Base-by-base conservation (phyloP, 2,888 invertebrate genomes). In the Theretra japonica region DNA sequence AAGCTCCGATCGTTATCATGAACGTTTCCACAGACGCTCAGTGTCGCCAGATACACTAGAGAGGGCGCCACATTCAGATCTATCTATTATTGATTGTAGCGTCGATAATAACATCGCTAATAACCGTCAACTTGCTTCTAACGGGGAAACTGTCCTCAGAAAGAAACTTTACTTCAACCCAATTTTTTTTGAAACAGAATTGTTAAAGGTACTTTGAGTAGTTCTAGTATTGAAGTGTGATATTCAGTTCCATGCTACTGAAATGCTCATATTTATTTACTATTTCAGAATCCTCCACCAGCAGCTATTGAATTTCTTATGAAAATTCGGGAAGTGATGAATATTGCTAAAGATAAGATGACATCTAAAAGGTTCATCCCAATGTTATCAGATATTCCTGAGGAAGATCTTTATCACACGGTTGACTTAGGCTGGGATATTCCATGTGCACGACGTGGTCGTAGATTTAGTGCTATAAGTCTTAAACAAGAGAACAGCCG, bases 321-420 rank as follows among this genome's bases (percentile, higher is more conserved):
- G 4, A 98, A 98, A 94, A 97, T 98, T 77, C 96, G 98, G 30
- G 98, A 98, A 94, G 98, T 98, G 25, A 98, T 98, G 87, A 95
- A 97, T 21, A 96, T 98, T 68, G 98, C 98, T 7, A 98, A 98
- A 86, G 97, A 97, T 79, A 98, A 98, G 90, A 98, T 98, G 97
- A 95, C 96, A 8, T 95, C 96, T 0, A 98, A 98, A 87, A 95
- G 96, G 75, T 98, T 97, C 84, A 95, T 96, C 70, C 98, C 98
- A 0, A 96, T 96, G 72, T 91, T 98, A 17, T 95, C 96, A 5
- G 96, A 96, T 79, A 98, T 98, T 80, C 97, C 97, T 0, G 98
- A 98, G 92, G 98, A 98, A 89, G 96, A 96, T 73, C 87, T 87
- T 57, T 90, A 90, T 73, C 93, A 95, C 41, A 85, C 91, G 0